phyloP scores from a whole-genome alignment of 2,113 vertebrate species.

The Leptobrachium ailaonicum region DNA sequence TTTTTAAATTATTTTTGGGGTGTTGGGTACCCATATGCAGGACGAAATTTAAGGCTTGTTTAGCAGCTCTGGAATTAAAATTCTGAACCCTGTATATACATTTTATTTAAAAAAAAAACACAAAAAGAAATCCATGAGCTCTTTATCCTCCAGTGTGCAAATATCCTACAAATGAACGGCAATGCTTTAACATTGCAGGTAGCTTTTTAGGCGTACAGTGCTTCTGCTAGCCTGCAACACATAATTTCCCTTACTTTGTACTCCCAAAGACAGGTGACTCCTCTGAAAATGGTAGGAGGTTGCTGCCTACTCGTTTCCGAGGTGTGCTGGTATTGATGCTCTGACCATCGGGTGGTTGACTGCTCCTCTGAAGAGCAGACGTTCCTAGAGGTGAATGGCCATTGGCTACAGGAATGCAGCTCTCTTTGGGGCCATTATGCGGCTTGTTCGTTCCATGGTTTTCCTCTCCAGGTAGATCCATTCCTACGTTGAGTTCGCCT shows the following conservation, averaged over 20 bases:
- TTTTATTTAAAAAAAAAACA: no score
- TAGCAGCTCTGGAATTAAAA: no score
- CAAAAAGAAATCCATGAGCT: no score
- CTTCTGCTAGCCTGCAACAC: not conserved
- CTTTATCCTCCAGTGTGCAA: no score
- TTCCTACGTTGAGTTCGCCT: constrained; percentile 89
- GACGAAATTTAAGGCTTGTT: no score
- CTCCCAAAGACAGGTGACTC: constrained; percentile 78
- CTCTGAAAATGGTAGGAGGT: constrained; percentile 73
- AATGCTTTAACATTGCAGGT: no score
- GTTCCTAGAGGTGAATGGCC: constrained; percentile 58
- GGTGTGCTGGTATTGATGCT: constrained; percentile 77
- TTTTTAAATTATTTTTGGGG: no score
- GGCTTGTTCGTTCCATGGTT: constrained; percentile 74
- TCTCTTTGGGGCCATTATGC: constrained; percentile 75
- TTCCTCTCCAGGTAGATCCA: constrained; percentile 85
- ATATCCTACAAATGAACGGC: no score
- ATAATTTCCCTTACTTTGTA: constrained; percentile 65
- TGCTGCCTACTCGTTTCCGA: constrained; percentile 62
- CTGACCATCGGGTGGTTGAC: constrained; percentile 58
- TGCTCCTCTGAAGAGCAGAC: constrained; percentile 60
- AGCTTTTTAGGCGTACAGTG: not conserved
- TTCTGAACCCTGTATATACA: no score
- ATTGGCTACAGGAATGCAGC: constrained; percentile 58
- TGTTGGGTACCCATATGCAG: no score